phyloP scores from a whole-genome alignment of 1,140 invertebrate species.

The Drosophila tani region DNA sequence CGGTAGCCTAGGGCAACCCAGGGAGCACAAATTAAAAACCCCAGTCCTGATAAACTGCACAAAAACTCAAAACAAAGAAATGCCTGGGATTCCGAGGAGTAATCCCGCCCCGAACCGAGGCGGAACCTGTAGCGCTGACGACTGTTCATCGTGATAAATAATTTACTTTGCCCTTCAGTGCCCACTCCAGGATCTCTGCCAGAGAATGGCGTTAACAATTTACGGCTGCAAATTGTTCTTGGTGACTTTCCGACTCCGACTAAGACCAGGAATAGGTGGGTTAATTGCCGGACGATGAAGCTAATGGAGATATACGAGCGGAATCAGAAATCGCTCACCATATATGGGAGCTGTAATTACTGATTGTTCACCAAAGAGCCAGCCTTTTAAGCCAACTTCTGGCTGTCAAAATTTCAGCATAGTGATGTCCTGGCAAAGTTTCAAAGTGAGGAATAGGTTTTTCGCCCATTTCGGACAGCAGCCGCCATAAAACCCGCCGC shows the following conservation, averaged over 20 bases:
- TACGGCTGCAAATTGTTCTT: constrained; percentile 41
- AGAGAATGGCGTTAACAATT: constrained; percentile 53
- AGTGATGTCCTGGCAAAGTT: constrained; percentile 16
- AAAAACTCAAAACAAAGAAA: constrained; percentile 52
- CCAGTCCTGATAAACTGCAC: constrained; percentile 18
- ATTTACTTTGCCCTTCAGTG: constrained; percentile 62
- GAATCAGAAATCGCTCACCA: no score
- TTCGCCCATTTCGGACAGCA: constrained; percentile 42
- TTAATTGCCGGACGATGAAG: no score
- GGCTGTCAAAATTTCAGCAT: no score
- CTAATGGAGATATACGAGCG: no score
- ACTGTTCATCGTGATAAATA: constrained; percentile 60
- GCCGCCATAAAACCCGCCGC: constrained; percentile 5
- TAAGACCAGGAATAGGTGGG: neutral
- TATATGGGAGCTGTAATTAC: no score
- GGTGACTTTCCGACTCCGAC: neutral
- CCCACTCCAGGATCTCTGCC: neutral
- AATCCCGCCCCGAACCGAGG: neutral
- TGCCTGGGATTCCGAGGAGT: constrained; percentile 10
- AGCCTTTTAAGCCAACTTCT: no score
- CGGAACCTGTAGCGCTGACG: constrained; percentile 5
- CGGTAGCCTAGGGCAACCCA: no score
- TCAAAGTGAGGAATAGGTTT: constrained; percentile 46
- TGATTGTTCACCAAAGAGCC: no score
- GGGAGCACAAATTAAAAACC: constrained; percentile 56